phyloP scores from a whole-genome alignment of 2,888 invertebrate species.

The Lasiommata megera region DNA sequence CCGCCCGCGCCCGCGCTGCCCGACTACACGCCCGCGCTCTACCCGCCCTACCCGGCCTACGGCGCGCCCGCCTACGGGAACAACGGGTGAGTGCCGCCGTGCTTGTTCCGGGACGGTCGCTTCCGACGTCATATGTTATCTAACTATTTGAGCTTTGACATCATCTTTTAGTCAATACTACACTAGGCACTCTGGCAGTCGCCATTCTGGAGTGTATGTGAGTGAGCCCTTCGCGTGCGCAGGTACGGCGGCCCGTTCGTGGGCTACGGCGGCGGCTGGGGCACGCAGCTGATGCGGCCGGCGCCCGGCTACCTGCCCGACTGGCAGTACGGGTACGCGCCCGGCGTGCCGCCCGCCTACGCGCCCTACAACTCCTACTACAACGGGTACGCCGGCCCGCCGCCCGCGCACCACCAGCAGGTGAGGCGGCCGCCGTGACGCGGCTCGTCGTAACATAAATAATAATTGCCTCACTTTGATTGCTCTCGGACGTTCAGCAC shows the following conservation, averaged over 20 bases:
- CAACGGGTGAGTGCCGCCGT: conserved; percentile 49
- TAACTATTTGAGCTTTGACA: no score
- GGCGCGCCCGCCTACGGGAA: conserved; percentile 58
- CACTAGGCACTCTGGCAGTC: no score
- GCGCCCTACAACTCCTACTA: conserved; percentile 74
- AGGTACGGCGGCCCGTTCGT: conserved; percentile 74
- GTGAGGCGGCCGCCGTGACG: conserved; percentile 38
- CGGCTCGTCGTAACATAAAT: no score
- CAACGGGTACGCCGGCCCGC: conserved; percentile 71
- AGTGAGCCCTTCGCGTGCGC: conserved; percentile 16
- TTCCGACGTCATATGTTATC: no score
- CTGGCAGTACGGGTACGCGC: conserved; percentile 74
- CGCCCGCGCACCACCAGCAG: conserved; percentile 74
- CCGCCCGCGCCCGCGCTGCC: conserved; percentile 50
- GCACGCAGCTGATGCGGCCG: conserved; percentile 72
- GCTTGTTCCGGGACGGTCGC: no score
- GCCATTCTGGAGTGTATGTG: no score
- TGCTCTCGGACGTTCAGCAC: no score
- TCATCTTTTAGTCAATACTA: no score
- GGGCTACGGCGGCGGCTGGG: conserved; percentile 74
- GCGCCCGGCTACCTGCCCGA: conserved; percentile 76
- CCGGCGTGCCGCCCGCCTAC: conserved; percentile 55
- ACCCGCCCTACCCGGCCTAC: conserved; percentile 64
- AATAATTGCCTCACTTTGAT: no score
- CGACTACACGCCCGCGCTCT: conserved; percentile 51